These are phyloP conservation scores for Branchipolynoe longqiensis DNA, from an alignment of 2,888 invertebrate genomes.

Conservation along the genomic window DNA sequence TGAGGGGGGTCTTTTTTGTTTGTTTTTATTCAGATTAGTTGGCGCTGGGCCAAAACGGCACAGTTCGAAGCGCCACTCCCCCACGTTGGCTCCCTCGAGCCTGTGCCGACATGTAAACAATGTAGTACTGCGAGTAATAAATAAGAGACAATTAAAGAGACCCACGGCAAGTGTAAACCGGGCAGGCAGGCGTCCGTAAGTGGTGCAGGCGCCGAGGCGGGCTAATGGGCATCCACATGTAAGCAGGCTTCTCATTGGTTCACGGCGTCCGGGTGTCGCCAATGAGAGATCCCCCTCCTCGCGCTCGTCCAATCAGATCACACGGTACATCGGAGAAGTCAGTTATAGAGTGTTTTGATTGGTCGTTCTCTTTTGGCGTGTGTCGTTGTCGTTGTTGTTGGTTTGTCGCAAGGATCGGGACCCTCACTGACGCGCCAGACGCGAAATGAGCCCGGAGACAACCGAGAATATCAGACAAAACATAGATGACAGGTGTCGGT, in stretches of 20 bases:
- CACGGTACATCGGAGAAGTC: conserved; percentile 30
- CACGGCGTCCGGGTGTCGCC: conserved; percentile 5
- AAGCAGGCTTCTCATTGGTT: neutral
- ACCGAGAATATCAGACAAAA: conserved; percentile 32
- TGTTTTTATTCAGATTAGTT: no score
- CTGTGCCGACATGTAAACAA: conserved; percentile 36
- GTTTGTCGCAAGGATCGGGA: neutral
- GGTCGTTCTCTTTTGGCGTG: conserved; percentile 41
- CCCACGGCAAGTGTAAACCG: no score
- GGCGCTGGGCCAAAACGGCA: no score
- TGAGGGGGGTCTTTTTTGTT: neutral
- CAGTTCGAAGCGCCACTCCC: no score
- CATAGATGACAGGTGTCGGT: conserved; percentile 38
- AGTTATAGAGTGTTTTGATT: conserved; percentile 48
- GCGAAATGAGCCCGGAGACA: neutral
- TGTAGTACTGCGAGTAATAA: conserved; percentile 13
- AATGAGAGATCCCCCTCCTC: conserved; percentile 19
- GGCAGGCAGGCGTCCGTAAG: conserved; percentile 52
- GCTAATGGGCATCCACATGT: neutral
- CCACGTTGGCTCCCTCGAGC: conserved; percentile 49
- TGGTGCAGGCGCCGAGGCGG: conserved; percentile 34
- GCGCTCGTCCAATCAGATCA: neutral
- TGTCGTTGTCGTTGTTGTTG: no score
- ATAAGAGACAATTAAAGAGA: no score
- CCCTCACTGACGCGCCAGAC: neutral